Evolutionary conservation across 2,113 vertebrate species (phyloP), one percentile per base, ranked within the genome.

Genomic region (Plotosus lineatus): DNA sequence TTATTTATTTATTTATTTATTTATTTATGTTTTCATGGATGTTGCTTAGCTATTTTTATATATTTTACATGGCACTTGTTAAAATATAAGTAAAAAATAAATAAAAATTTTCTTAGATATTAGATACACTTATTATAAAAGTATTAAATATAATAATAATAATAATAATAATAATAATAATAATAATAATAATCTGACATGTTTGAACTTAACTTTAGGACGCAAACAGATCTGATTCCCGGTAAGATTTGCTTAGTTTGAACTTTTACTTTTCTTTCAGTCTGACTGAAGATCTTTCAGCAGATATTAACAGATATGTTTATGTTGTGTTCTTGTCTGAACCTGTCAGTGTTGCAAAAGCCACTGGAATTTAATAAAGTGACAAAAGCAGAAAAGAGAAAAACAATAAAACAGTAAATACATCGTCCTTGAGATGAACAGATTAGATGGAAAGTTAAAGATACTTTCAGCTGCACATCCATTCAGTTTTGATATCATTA

Each of bases 241-340:
- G 46, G 21, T 12, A 63, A 63, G 56, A 80, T 56, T 17, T 63
- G 79, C 31, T n/a, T 46, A 51, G 46, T 51, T 3, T 51, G 26
- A 15, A 61, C 36, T 10, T 21, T 72, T 46, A 1, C 11, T 63
- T 65, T 17, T 50, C 48, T 68, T 23, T 76, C 7, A n/a, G n/a
- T n/a, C n/a, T 73, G 51, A 36, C 31, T 40, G 23, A 55, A 78
- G 38, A 81, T 58, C 40, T 50, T 76, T 81, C 79, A 81, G 23
- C 6, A 74, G 65, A 40, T n/a, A 42, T 53, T 36, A 5, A 74
- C 50, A 31, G 75, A n/a, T 65, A 12, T 51, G 17, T 51, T 14
- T 51, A 15, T 50, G 17, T 2, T 4, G 33, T 42, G 26, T 53
- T 55, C 71, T 12, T 83, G 82, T 50, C 55, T 31, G 46, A 65